Evolutionary conservation across 1,140 invertebrate species (phyloP), one percentile per base, ranked within the genome.

Genomic region (Bombus consobrinus): DNA sequence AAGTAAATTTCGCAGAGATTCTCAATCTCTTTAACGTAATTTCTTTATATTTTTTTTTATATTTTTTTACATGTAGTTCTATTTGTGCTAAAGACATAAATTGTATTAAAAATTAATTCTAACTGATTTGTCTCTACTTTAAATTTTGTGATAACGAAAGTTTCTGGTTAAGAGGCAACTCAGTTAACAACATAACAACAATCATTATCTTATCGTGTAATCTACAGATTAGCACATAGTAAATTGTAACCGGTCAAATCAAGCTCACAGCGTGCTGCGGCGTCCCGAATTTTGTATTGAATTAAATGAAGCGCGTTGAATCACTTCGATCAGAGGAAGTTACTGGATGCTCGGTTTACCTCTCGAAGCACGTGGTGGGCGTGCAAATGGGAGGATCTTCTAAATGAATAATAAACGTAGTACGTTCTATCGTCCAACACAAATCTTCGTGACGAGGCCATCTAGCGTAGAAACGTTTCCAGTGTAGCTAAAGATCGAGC

Each of bases 321-420:
- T 81, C 69, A 57, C 12, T 68, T 34, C 37, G 57, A 74, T 81
- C n/a, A 25, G 22, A 9, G 69, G n/a, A 62, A 41, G 13, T 62
- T 32, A 22, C 43, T 13, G 47, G 2, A 47, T 74, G 41, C 25
- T 72, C 22, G 22, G 53, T 74, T 66, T 64, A 34, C 53, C 69
- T 18, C 53, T 72, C 39, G 57, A 64, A 28, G 37, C 53, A 32
- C 80, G 71, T 39, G 41, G 62, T 6, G 57, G 6, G 37, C 74
- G 22, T 62, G 62, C 37, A 57, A 77, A 82, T 75, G n/a, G 39
- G 6, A 9, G n/a, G 57, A 15, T 25, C 9, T 32, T 25, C 41
- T 9, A 41, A 73, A 18, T 34, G 81, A 75, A 62, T 74, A 41
- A 82, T 75, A 82, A 74, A 82, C 39, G 53, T 41, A n/a, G 18